A percentile compares a stretch with the other conserved stretches of the same genome.
These are phyloP conservation scores for Eleutherodactylus coqui DNA, from an alignment of 2,797 vertebrate species.

Conservation along the genomic window DNA sequence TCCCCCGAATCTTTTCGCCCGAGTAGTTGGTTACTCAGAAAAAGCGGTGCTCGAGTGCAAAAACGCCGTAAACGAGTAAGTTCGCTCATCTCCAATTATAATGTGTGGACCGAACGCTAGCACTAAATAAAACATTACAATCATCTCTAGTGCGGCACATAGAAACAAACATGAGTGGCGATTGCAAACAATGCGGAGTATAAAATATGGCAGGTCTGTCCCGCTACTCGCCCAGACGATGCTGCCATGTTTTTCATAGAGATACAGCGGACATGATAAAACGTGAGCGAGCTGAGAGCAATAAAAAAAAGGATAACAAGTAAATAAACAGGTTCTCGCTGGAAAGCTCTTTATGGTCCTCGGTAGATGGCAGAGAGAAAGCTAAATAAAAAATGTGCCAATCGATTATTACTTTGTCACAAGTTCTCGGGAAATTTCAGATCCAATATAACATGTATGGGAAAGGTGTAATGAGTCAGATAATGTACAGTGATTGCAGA, in stretches of 20 bases:
- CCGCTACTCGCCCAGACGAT: not conserved
- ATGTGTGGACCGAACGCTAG: too few species aligned
- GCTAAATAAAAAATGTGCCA: not conserved
- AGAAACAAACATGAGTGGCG: too few species aligned
- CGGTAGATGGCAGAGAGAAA: not conserved
- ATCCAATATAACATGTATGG: not conserved
- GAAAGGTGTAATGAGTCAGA: not conserved
- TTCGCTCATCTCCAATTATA: too few species aligned
- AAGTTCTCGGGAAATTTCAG: not conserved
- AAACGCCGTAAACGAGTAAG: too few species aligned
- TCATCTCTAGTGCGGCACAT: not conserved
- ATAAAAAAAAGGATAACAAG: not conserved
- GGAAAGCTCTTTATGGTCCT: not conserved
- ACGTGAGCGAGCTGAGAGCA: not conserved
- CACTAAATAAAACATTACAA: too few species aligned
- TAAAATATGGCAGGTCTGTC: not conserved
- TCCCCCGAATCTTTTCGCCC: too few species aligned
- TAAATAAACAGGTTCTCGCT: not conserved
- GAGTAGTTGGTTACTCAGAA: too few species aligned
- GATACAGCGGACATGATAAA: not conserved
- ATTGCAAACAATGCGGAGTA: not conserved
- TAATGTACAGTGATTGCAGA: not conserved
- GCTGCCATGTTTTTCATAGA: not conserved
- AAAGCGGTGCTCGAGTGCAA: too few species aligned
- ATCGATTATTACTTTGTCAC: conserved; percentile 9